Evolutionary conservation across 2,113 vertebrate genomes (phyloP), one percentile per base, ranked within the genome.

Genomic region (Vombatus ursinus): DNA sequence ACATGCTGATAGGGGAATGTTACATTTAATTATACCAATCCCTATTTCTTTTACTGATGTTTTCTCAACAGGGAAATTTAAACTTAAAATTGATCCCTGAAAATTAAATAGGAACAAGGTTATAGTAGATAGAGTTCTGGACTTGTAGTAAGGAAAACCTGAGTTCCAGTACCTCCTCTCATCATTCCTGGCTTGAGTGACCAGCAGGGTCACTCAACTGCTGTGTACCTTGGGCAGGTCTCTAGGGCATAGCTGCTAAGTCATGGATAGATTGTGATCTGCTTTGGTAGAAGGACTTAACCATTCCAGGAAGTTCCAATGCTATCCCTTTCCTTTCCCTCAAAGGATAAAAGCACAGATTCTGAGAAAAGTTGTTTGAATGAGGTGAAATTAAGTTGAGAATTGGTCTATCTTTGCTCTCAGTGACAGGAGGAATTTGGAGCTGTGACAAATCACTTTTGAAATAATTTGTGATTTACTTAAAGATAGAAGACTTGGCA

Each of bases 401-500:
- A 95, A 96, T 94, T 48, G 77, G 96, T 96, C 92, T 95, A 90
- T 96, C 94, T 94, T 94, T 48, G 61, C 95, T 52, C 50, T 91
- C 89, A 93, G 37, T 92, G 57, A n/a, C 89, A 95, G 92, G 90
- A 92, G 50, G 92, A 92, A 92, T 93, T 95, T 92, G 94, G 92
- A 93, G 31, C 10, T 91, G 89, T 93, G 31, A 93, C 89, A 89
- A 89, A 54, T 94, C 93, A 91, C 97, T 97, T 97, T 96, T 94
- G 93, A 97, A 98, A 96, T 97, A 97, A 97, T 93, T 95, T 96
- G 95, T 95, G 90, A 95, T 94, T 50, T 94, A 47, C 92, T 98
- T 98, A 98, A 98, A 98, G 98, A 93, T 50, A 95, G 50, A 44
- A 92, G 49, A 92, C 96, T 92, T 96, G 31, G 98, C 96, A 91